Conservation (phyloP, 1,140 invertebrate species). For the Xylocopa sonorina region DNA sequence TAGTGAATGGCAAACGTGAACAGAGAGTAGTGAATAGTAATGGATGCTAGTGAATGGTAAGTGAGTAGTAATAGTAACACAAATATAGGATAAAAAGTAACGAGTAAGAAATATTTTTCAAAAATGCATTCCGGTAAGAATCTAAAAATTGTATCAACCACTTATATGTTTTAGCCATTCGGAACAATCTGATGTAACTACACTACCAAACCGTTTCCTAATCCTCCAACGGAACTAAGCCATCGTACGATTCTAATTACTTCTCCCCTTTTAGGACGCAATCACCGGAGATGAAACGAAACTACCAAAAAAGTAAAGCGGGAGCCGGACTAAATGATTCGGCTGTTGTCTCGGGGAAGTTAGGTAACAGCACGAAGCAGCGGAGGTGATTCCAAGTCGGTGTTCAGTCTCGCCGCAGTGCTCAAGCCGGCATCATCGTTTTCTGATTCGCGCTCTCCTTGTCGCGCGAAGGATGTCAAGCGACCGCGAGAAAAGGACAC, state of each 20-base stretch:
- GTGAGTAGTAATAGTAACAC: neutral
- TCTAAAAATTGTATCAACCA: neutral
- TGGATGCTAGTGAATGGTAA: no score
- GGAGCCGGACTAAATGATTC: constrained; percentile 12
- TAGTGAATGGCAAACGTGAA: no score
- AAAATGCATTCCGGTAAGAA: no score
- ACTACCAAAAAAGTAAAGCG: neutral
- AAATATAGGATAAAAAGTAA: neutral
- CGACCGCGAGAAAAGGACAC: constrained; percentile 9
- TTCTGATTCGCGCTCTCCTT: neutral
- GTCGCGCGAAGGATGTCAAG: constrained; percentile 30
- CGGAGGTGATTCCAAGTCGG: constrained; percentile 24
- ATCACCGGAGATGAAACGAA: neutral
- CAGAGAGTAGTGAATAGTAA: no score
- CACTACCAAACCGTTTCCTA: neutral
- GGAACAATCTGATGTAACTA: neutral
- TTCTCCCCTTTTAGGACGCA: neutral
- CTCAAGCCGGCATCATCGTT: constrained; percentile 42
- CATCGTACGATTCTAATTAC: neutral
- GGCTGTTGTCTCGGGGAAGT: constrained; percentile 32
- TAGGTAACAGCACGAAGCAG: constrained; percentile 53
- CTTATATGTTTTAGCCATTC: neutral
- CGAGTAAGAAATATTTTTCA: neutral
- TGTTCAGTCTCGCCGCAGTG: constrained; percentile 48
- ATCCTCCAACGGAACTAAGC: neutral